Evolutionary conservation across 2,888 invertebrate species (phyloP), one percentile per base, ranked within the genome.

Genomic region (Oscheius sp.): DNA sequence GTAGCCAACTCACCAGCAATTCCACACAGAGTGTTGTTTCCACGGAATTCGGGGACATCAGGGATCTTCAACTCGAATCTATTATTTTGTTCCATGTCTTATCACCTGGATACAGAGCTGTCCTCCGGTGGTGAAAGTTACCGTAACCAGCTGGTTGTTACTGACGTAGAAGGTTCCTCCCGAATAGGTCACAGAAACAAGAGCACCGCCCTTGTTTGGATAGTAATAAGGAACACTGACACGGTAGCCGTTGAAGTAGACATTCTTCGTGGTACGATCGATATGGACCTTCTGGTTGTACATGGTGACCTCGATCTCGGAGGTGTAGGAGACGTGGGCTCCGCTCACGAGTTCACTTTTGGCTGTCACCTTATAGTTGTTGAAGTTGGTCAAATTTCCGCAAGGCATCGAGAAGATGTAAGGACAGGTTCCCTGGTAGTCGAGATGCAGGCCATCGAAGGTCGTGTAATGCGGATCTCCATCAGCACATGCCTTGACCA

Each of bases 391-490:
- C 33, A 81, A 74, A 9, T 47, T 65, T 9, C 62, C 71, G 53
- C 80, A 82, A 3, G 84, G 80, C 60, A 82, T 68, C 2, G 87
- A 84, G 78, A 87, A 80, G 5, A 86, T 82, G 79, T 89, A 89
- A 60, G 85, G 87, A 70, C 89, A 89, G 1, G 84, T 85, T 33
- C 65, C 82, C 75, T 84, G 84, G 53, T 85, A 85, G 65, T 85
- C 84, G 66, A 79, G 87, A 75, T 79, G 81, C 60, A 85, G 81
- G 2, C 86, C 86, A 73, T 89, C 89, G 73, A 83, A 89, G 11
- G 88, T 89, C 21, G 77, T 76, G 79, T 86, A 89, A 73, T 89
- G 89, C 4, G 89, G 89, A 65, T 89, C 89, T 48, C 89, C 89
- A 60, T 76, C 78, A 71, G 79, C 76, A 74, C 86, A 86, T 13